phyloP scores from a whole-genome alignment of 2,888 invertebrate genomes.

The Meteorus colon region DNA sequence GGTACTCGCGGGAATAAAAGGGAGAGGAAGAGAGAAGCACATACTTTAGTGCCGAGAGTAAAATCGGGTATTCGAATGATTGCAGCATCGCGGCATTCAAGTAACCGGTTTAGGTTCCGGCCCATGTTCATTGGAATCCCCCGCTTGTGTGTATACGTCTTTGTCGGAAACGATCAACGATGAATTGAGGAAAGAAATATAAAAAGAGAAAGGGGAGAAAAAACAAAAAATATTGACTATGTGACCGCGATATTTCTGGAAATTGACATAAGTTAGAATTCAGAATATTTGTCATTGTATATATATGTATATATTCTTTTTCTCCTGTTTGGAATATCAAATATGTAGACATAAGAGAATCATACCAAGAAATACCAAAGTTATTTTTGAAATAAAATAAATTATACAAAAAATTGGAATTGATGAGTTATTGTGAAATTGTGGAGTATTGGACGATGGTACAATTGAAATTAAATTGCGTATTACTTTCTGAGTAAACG shows the following conservation, averaged over 20 bases:
- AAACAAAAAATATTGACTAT: conserved; percentile 19
- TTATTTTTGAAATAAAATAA: neutral
- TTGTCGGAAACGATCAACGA: conserved; percentile 41
- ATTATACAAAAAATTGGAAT: neutral
- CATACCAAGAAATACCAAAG: neutral
- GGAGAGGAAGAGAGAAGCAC: conserved; percentile 30
- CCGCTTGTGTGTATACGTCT: conserved; percentile 30
- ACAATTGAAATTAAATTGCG: neutral
- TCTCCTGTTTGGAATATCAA: neutral
- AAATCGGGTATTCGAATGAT: conserved; percentile 37
- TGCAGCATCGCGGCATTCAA: conserved; percentile 40
- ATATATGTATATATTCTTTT: neutral
- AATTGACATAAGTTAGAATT: conserved; percentile 1
- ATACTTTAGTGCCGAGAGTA: conserved; percentile 30
- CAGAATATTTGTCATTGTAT: conserved; percentile 2
- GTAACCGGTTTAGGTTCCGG: conserved; percentile 42
- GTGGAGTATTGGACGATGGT: neutral
- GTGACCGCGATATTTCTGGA: conserved; percentile 34
- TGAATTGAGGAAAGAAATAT: conserved; percentile 24
- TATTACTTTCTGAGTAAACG: neutral
- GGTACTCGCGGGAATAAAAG: neutral
- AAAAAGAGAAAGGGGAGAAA: neutral
- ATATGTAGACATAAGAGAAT: neutral
- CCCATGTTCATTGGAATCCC: conserved; percentile 37
- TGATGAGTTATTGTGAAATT: neutral